Evolutionary conservation across 1,140 invertebrate species (phyloP), one percentile per base, ranked within the genome.

Genomic region (Catajapyx aquilonaris): DNA sequence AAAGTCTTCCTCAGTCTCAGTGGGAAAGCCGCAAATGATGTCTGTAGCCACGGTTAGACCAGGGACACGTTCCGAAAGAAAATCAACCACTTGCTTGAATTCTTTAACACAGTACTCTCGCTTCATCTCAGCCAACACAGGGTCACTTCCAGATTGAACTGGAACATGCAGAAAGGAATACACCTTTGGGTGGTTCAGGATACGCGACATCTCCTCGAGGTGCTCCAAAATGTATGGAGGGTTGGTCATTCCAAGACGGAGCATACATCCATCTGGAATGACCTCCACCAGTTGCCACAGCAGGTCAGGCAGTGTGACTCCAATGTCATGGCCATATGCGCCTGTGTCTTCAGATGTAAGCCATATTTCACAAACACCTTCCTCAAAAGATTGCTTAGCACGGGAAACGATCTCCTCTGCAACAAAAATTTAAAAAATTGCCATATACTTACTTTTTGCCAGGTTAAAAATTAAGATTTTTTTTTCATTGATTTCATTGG

Each of bases 1-100:
- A 60, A 98, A 97, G 60, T 98, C 84, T 42, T 66, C 53, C 16
- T 81, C 74, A 0, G 83, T 95, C 65, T 98, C 94, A 2, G 85
- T 94, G 1, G 94, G 94, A 59, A 96, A 98, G 0, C 93, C 94
- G 59, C 91, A 96, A 49, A 98, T 98, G 22, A 98, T 81, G 56
- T 98, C 94, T 1, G 94, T 98, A 0, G 88, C 91, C 48, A 98
- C 87, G 2, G 86, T 95, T 5, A 96, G 68, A 3, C 73, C 74
- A 1, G 78, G 75, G 3, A 91, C 80, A 46, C 78, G 73, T 42
- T 73, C 57, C 43, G 66, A 69, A 2, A 97, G 59, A 50, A 73
- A 90, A 48, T 95, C 68, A 0, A 94, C 85, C 2, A 97, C 83
- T 31, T 68, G 60, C 54, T 83, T 74, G 58, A 98, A 98, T 47